A percentile compares a stretch with the other conserved stretches of the same genome.
phyloP scores from a whole-genome alignment of 2,113 vertebrate genomes.

The Gallinago jamesoni region DNA sequence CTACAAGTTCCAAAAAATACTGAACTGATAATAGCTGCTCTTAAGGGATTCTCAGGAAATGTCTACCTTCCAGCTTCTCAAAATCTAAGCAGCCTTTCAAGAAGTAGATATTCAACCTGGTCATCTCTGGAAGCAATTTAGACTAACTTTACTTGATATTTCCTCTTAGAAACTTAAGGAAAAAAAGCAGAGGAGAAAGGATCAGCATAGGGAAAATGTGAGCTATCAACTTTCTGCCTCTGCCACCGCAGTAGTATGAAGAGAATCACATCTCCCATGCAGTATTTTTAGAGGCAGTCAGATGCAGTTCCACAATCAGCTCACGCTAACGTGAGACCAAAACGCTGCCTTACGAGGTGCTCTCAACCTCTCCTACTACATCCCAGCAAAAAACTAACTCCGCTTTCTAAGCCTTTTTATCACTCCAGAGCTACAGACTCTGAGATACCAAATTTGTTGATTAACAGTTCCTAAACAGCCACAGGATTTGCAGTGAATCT shows the following conservation, averaged over 20 bases:
- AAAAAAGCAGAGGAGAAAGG: background rate
- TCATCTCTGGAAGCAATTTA: background rate
- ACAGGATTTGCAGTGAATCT: background rate
- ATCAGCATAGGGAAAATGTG: background rate
- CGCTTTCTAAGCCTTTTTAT: background rate
- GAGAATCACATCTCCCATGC: background rate
- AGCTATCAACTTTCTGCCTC: background rate
- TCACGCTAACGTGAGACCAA: fast-evolving
- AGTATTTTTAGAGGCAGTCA: background rate
- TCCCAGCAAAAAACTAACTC: background rate
- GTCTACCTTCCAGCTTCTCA: background rate
- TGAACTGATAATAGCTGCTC: background rate
- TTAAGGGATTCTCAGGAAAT: background rate
- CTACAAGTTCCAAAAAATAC: background rate
- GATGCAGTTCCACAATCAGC: background rate
- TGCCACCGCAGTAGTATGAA: background rate
- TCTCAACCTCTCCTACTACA: background rate
- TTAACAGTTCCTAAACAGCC: background rate
- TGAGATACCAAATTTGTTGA: background rate
- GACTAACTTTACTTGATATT: background rate
- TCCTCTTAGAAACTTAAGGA: background rate
- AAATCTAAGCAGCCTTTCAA: background rate
- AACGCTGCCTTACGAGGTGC: background rate
- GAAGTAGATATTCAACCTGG: background rate
- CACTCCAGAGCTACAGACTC: background rate